phyloP scores from a whole-genome alignment of 1,140 invertebrate genomes.

The Lasioglossum baleicum region DNA sequence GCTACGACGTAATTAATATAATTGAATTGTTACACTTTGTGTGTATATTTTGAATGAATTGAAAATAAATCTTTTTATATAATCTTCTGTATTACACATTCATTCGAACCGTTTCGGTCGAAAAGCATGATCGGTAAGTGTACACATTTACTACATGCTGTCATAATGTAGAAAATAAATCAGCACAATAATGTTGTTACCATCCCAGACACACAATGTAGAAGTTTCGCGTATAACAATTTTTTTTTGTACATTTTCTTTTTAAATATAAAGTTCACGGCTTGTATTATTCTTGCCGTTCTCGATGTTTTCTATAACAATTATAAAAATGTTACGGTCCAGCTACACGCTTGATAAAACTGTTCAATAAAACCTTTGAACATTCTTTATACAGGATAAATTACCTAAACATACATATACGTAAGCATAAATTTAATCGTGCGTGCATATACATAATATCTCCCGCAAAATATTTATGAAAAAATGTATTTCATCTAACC shows the following conservation, averaged over 20 bases:
- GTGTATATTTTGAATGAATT: neutral
- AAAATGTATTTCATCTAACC: neutral
- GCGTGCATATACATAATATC: neutral
- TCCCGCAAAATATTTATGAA: neutral
- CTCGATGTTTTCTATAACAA: neutral
- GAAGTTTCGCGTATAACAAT: neutral
- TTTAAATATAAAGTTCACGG: slow-evolving; percentile 1
- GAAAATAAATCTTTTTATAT: neutral
- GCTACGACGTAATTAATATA: neutral
- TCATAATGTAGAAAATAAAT: slow-evolving; percentile 1
- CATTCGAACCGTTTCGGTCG: neutral
- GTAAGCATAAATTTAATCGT: neutral
- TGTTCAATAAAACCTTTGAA: neutral
- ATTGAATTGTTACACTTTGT: neutral
- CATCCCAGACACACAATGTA: neutral
- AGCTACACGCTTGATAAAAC: neutral
- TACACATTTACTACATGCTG: neutral
- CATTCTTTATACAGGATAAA: neutral
- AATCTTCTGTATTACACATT: neutral
- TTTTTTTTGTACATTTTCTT: neutral
- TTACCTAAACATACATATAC: neutral
- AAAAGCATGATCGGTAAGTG: neutral
- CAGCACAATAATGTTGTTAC: neutral
- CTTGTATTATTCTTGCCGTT: neutral
- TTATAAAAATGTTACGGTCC: neutral